A percentile compares a stretch with the other conserved stretches of the same genome.
These are phyloP conservation scores for Stigmatopora argus DNA, from an alignment of 2,113 vertebrate species.

Conservation along the genomic window DNA sequence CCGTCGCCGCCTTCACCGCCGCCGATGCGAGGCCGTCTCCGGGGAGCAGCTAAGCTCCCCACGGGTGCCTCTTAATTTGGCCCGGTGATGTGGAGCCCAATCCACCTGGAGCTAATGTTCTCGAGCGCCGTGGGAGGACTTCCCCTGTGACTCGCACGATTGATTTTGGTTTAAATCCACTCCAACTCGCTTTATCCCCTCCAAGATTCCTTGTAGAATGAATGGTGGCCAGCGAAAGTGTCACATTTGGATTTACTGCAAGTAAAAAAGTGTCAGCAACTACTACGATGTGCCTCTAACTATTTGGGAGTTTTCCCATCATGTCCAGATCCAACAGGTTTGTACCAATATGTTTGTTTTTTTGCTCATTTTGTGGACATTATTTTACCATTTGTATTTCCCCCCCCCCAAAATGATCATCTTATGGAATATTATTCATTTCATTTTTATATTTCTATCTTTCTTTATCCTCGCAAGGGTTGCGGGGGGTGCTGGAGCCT, in stretches of 20 bases:
- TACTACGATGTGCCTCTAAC: neutral
- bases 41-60: slow-evolving; percentile 39
- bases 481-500: no score
- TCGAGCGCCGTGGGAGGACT: slow-evolving; percentile 19
- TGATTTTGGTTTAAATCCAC: slow-evolving; percentile 36
- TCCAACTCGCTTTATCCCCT: neutral
- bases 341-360: neutral
- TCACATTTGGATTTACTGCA: slow-evolving; percentile 2
- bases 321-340: slow-evolving; percentile 86
- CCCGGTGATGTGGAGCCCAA: slow-evolving; percentile 54
- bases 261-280: neutral
- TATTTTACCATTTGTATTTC: neutral
- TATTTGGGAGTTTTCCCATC: slow-evolving; percentile 5
- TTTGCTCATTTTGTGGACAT: neutral
- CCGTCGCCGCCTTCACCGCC: neutral
- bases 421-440: no score
- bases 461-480: no score
- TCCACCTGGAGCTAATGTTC: slow-evolving; percentile 49
- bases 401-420: no score
- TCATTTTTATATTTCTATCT: no score
- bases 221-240: slow-evolving; percentile 3
- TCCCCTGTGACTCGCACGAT: slow-evolving; percentile 51
- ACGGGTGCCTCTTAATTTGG: slow-evolving; percentile 50
- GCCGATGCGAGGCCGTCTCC: slow-evolving; percentile 13
- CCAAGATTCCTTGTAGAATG: neutral